Base-by-base conservation (phyloP, 2,113 vertebrate species). In the Corynorhinus townsendii region DNA sequence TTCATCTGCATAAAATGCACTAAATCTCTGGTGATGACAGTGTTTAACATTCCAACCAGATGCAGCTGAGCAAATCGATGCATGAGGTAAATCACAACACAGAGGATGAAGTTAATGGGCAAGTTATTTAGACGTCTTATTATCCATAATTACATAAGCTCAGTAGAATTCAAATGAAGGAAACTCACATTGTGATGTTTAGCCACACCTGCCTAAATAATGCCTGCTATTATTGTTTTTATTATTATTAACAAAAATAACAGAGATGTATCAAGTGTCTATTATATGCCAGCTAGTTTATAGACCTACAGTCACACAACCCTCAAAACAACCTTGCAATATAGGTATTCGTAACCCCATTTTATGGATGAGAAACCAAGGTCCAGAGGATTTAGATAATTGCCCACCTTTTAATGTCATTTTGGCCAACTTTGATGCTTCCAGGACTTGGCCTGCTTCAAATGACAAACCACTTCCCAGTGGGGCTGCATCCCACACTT, bases 41-140 rank as follows among this genome's bases (percentile, higher is more conserved):
- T 17, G 10, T 90, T 93, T 93, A 84, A 81, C 66, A 77, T 95
- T 96, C 66, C 80, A 86, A 82, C 84, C 94, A 95, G 95, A 90
- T 95, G 86, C 40, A 86, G 35, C 69, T 24, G 38, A 94, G 86
- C 49, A 64, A 69, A 96, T 89, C 87, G n/a, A 35, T 54, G 90
- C 64, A 40, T 62, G 89, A 96, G 93, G 87, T 96, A 97, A 97
- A 97, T 95, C 79, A 86, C 86, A 86, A 93, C 95, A 89, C 20
- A 75, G 69, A 81, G 64, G 89, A 30, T 54, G 81, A 93, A 87
- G 35, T 54, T 96, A 95, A 93, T 83, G 86, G 40, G 69, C 47
- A 30, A 87, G 91, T 87, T 96, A 91, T 72, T 97, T 94, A 86
- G 86, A 77, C 91, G 72, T 91, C 94, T 89, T 96, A 96, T 96